A percentile compares a stretch with the other conserved stretches of the same genome.
Conservation (phyloP, 2,113 vertebrate species). For the Lophius piscatorius region DNA sequence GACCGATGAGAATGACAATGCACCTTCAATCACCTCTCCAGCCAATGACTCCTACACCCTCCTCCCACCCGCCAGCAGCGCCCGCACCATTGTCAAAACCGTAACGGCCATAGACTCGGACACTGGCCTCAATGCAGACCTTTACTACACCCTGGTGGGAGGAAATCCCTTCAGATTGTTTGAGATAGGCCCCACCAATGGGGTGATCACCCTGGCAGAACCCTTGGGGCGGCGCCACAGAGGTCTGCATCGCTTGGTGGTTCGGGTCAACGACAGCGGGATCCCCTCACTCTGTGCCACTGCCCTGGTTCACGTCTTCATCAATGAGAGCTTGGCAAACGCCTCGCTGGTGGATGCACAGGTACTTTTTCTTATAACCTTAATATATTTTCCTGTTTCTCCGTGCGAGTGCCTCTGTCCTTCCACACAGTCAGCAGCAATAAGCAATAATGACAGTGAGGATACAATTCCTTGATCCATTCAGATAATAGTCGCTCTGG, state of each 20-base stretch:
- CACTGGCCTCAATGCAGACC: conserved; percentile 89
- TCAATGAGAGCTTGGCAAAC: conserved; percentile 94
- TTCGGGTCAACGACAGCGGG: conserved; percentile 94
- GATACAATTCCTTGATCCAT: conserved; percentile 38
- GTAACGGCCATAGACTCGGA: conserved; percentile 89
- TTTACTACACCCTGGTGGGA: conserved; percentile 89
- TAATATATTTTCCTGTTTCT: neutral
- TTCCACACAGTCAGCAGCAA: conserved; percentile 38
- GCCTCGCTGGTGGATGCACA: conserved; percentile 91
- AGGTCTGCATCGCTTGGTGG: conserved; percentile 92
- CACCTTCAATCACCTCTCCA: conserved; percentile 87
- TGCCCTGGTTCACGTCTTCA: conserved; percentile 91
- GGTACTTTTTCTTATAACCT: conserved; percentile 63
- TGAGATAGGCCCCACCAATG: conserved; percentile 89
- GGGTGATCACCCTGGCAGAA: conserved; percentile 93
- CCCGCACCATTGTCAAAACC: conserved; percentile 89
- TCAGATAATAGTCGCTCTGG: conserved; percentile 35
- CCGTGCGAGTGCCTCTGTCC: conserved; percentile 3
- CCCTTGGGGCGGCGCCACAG: conserved; percentile 91
- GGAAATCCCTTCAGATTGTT: conserved; percentile 96
- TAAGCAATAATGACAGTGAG: conserved; percentile 39
- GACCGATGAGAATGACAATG: conserved; percentile 96
- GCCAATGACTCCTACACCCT: conserved; percentile 90
- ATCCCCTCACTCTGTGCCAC: conserved; percentile 91
- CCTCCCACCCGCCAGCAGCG: conserved; percentile 88